Conservation (phyloP, 64 coral and sea anemone genomes). For the Orbicella faveolata region DNA sequence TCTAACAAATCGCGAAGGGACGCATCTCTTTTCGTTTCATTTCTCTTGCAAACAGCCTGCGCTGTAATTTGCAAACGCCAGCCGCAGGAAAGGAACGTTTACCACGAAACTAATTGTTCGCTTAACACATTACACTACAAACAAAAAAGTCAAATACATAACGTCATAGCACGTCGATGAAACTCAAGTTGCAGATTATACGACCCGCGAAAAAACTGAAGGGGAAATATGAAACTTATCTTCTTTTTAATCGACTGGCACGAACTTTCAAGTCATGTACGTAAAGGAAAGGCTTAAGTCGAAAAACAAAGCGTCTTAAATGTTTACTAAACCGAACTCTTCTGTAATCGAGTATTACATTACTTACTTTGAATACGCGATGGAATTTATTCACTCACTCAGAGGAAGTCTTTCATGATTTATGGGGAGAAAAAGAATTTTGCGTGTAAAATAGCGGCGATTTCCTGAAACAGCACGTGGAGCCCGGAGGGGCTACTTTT, state of each 20-base stretch:
- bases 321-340: conserved; percentile 17
- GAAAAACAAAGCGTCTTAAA: conserved; percentile 37
- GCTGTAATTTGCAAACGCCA: background rate
- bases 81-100: background rate
- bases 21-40: background rate
- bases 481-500: conserved; percentile 34
- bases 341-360: conserved; percentile 4
- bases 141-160: conserved; percentile 1
- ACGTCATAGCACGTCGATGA: conserved; percentile 15
- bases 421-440: background rate
- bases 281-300: background rate
- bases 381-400: background rate
- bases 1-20: background rate
- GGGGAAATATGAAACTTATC: conserved; percentile 45
- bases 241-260: background rate
- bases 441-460: conserved; percentile 23
- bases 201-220: conserved; percentile 38
- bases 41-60: background rate
- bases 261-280: conserved; percentile 13
- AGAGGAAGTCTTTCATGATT: conserved; percentile 22
- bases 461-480: conserved; percentile 22
- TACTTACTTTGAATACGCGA: conserved; percentile 11
- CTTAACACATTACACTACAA: conserved; percentile 12
- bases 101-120: conserved; percentile 2
- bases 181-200: conserved; percentile 15